Conservation (phyloP, 2,113 vertebrate genomes). For the Pseudorasbora parva region DNA sequence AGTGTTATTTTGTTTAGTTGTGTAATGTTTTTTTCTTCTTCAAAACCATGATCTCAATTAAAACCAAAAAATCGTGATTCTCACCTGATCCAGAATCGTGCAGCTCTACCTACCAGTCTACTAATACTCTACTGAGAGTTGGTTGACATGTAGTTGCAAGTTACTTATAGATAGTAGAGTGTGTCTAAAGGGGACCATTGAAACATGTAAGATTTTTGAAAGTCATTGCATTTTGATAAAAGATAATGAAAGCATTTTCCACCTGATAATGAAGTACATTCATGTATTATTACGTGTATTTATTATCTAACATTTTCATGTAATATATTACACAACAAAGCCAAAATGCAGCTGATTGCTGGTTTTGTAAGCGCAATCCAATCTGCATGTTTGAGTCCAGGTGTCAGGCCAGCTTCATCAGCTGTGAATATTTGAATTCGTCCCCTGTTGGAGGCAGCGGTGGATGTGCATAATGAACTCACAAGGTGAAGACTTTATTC, state of each 20-base stretch:
- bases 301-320: neutral
- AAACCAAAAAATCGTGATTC: no score
- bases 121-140: no score
- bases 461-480: slow-evolving; percentile 53
- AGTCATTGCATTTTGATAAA: neutral
- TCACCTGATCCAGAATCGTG: no score
- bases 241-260: neutral
- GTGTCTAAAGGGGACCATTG: no score
- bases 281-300: no score
- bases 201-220: neutral
- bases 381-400: neutral
- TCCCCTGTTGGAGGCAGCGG: neutral
- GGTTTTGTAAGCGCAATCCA: neutral
- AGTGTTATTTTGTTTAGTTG: no score
- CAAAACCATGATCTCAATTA: no score
- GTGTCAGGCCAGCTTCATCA: neutral
- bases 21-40: no score
- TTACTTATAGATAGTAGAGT: no score
- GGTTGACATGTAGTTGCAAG: no score
- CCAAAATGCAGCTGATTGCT: neutral
- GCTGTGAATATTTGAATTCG: neutral
- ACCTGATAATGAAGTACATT: neutral
- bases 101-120: no score
- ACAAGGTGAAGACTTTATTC: slow-evolving; percentile 98
- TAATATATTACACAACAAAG: neutral